Conservation (phyloP, 2,797 vertebrate genomes). For the Cossypha dichroa region DNA sequence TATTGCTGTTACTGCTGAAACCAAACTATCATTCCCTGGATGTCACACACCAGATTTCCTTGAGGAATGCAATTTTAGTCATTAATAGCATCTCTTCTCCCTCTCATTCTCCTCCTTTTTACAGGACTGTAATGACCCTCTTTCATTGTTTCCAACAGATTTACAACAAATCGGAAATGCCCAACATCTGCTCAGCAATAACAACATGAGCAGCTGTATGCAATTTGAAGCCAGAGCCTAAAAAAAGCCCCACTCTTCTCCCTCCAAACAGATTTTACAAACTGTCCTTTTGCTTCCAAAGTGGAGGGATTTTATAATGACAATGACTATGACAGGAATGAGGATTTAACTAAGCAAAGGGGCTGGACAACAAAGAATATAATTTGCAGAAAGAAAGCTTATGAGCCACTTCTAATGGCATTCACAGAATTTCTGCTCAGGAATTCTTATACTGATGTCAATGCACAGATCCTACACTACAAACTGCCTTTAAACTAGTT, state of each 20-base stretch:
- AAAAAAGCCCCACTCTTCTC: not conserved
- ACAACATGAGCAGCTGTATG: not conserved
- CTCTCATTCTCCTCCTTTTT: not conserved
- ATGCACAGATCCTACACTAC: not conserved
- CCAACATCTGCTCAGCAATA: not conserved
- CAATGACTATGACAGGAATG: not conserved
- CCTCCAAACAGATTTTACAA: not conserved
- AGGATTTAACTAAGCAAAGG: not conserved
- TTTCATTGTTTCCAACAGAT: not conserved
- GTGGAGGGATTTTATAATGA: not conserved
- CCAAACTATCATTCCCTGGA: not conserved
- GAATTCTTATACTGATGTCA: not conserved
- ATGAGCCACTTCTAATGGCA: not conserved
- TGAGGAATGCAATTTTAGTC: not conserved
- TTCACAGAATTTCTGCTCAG: not conserved
- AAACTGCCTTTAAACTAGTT: not conserved
- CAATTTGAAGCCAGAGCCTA: not conserved
- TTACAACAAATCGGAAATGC: not conserved
- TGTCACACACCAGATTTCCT: not conserved
- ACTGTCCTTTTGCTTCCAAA: not conserved
- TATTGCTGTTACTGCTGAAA: not conserved
- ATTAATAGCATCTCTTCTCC: not conserved
- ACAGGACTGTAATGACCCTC: not conserved
- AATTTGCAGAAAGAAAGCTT: not conserved
- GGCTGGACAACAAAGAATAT: not conserved